A percentile compares a stretch with the other conserved stretches of the same genome.
These are phyloP conservation scores for Emys orbicularis DNA, from an alignment of 2,797 vertebrate genomes.

Conservation along the genomic window DNA sequence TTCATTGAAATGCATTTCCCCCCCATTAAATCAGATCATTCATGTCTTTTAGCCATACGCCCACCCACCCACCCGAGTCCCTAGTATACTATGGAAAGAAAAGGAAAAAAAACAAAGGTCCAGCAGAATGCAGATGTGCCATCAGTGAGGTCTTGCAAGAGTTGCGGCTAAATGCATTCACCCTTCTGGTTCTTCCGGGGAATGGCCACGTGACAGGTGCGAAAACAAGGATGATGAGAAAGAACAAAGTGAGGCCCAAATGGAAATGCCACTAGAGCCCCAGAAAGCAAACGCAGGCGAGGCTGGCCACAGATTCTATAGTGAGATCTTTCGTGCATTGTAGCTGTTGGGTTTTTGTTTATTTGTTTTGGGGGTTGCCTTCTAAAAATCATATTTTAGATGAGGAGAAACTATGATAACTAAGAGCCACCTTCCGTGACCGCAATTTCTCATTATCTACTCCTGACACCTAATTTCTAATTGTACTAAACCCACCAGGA, in stretches of 20 bases:
- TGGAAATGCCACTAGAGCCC: slow-evolving; percentile 33
- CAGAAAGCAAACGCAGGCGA: slow-evolving; percentile 8
- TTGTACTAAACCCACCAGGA: slow-evolving; percentile 46
- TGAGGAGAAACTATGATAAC: slow-evolving; percentile 48
- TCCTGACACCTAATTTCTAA: slow-evolving; percentile 59
- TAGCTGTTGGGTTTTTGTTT: slow-evolving; percentile 35
- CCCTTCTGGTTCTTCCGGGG: slow-evolving; percentile 28
- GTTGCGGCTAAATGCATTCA: not conserved
- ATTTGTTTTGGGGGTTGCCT: not conserved
- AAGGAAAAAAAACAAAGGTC: not conserved
- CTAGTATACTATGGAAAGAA: not conserved
- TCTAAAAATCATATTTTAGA: slow-evolving; percentile 59
- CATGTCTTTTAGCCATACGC: not conserved
- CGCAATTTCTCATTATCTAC: slow-evolving; percentile 29
- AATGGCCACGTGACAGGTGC: slow-evolving; percentile 67
- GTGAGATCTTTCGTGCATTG: slow-evolving; percentile 23
- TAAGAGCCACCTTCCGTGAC: slow-evolving; percentile 58
- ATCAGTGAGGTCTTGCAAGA: not conserved
- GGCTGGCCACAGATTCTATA: slow-evolving; percentile 7
- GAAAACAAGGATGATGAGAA: slow-evolving; percentile 68
- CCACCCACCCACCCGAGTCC: not conserved
- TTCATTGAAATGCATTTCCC: not conserved
- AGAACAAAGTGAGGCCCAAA: not conserved
- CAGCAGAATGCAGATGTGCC: slow-evolving; percentile 35
- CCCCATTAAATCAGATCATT: not conserved